phyloP scores from a whole-genome alignment of 1,140 invertebrate genomes.

The Drosophila orena region DNA sequence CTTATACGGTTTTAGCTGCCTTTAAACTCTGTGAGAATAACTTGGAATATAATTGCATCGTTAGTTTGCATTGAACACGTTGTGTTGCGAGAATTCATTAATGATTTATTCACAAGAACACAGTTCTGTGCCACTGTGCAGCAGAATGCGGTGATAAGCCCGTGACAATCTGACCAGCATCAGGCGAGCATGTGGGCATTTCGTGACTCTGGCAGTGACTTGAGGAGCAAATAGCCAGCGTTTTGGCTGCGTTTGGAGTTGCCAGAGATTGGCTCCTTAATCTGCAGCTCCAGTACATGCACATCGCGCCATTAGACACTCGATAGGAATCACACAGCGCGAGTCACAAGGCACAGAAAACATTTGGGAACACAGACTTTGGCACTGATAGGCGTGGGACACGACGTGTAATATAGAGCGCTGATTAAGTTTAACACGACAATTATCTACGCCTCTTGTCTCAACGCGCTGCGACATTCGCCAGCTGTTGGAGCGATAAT shows the following conservation, averaged over 20 bases:
- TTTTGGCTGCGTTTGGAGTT: constrained; percentile 15
- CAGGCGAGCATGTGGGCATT: constrained; percentile 51
- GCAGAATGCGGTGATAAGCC: constrained; percentile 41
- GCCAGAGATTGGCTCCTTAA: constrained; percentile 25
- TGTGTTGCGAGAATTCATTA: background rate
- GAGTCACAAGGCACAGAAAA: constrained; percentile 26
- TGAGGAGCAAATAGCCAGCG: constrained; percentile 12
- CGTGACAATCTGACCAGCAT: constrained; percentile 18
- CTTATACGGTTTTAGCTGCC: too few species aligned
- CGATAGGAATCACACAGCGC: constrained; percentile 15
- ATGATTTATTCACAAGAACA: background rate
- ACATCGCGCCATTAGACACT: constrained; percentile 27
- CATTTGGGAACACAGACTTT: constrained; percentile 45
- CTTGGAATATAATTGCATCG: too few species aligned
- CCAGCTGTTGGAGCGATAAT: constrained; percentile 71
- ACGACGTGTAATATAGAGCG: constrained; percentile 44
- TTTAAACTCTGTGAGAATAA: too few species aligned
- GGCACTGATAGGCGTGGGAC: constrained; percentile 47
- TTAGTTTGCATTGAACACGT: too few species aligned
- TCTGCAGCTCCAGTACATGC: constrained; percentile 25
- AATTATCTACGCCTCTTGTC: constrained; percentile 71
- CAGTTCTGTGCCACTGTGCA: constrained; percentile 19
- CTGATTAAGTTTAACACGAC: constrained; percentile 74
- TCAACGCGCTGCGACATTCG: constrained; percentile 72
- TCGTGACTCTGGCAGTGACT: constrained; percentile 56